A percentile compares a stretch with the other conserved stretches of the same genome.
phyloP scores from a whole-genome alignment of 2,113 vertebrate genomes.

The Promerops cafer region DNA sequence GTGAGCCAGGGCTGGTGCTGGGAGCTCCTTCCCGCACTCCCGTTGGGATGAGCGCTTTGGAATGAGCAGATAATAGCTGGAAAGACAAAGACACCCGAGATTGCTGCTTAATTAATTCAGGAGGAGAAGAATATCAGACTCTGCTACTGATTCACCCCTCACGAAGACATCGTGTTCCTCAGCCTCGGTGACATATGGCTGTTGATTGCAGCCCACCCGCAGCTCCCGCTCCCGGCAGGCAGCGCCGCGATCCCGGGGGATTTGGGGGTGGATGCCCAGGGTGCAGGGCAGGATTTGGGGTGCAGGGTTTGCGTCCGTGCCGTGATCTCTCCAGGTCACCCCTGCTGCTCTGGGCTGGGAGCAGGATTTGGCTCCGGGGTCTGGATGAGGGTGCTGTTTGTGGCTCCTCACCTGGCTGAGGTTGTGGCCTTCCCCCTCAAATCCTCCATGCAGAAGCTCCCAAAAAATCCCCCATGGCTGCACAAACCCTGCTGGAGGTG shows the following conservation, averaged over 20 bases:
- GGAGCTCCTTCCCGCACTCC: not conserved
- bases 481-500: not conserved
- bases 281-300: not conserved
- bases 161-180: conserved; percentile 29
- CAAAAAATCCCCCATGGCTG: not conserved
- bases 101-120: conserved; percentile 51
- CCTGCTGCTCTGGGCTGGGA: not conserved
- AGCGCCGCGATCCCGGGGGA: not conserved
- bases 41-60: not conserved
- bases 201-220: conserved; percentile 47
- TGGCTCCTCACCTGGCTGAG: not conserved
- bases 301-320: accelerated
- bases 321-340: accelerated
- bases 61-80: conserved; percentile 31
- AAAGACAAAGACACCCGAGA: conserved; percentile 18
- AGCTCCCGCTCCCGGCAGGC: not conserved
- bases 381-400: not conserved
- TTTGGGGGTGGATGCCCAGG: not conserved
- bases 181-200: conserved; percentile 35
- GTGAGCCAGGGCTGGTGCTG: not conserved
- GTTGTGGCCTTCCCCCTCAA: not conserved
- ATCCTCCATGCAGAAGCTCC: not conserved
- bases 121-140: conserved; percentile 30
- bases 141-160: conserved; percentile 32
- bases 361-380: not conserved